phyloP scores from a whole-genome alignment of 1,140 invertebrate species.

The Armadillidium nasatum region DNA sequence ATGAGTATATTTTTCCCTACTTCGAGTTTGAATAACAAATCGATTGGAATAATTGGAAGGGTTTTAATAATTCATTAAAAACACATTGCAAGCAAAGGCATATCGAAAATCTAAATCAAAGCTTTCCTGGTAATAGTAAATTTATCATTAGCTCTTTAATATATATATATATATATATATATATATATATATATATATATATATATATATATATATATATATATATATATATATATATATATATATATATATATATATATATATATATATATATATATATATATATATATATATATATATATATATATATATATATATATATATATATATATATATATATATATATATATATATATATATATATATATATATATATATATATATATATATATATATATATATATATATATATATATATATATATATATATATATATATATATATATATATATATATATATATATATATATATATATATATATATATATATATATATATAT shows the following conservation, averaged over 20 bases:
- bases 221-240: background rate
- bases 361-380: background rate
- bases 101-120: too few relatives aligned
- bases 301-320: slow-evolving; percentile 7
- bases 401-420: background rate
- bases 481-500: slow-evolving; percentile 16
- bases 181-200: slow-evolving; percentile 11
- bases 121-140: too few relatives aligned
- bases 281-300: slow-evolving; percentile 13
- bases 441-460: background rate
- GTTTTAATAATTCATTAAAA: too few relatives aligned
- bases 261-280: background rate
- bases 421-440: too few relatives aligned
- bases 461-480: slow-evolving; percentile 11
- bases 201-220: background rate
- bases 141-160: too few relatives aligned
- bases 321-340: background rate
- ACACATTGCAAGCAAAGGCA: too few relatives aligned
- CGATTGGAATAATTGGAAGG: too few relatives aligned
- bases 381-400: background rate
- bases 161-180: background rate
- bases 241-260: background rate
- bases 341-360: background rate
- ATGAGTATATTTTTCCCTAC: too few relatives aligned
- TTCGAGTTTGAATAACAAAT: too few relatives aligned